phyloP scores from a whole-genome alignment of 2,888 invertebrate genomes.

The Dryadula phaetusa region DNA sequence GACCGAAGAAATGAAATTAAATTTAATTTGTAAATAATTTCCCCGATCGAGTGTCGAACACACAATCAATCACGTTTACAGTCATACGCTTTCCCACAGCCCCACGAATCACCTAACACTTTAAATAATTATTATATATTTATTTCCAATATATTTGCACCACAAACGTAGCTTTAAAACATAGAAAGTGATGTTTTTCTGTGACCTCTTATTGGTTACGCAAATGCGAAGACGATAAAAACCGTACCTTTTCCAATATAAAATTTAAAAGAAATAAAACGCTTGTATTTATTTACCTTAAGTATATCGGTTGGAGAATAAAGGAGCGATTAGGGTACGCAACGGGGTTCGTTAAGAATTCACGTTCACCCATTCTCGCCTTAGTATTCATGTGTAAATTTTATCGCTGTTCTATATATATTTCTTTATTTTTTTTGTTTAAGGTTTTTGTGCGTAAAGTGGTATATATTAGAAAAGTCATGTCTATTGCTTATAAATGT shows the following conservation, averaged over 20 bases:
- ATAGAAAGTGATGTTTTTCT: background rate
- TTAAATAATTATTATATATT: too few relatives aligned
- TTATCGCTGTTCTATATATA: background rate
- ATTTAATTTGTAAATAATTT: too few relatives aligned
- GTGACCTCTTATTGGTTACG: background rate
- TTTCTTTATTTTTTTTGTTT: background rate
- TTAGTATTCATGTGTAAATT: constrained; percentile 17
- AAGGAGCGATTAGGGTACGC: constrained; percentile 51
- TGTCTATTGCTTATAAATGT: too few relatives aligned
- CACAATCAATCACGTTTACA: too few relatives aligned
- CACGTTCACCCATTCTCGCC: constrained; percentile 66
- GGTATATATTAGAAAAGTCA: too few relatives aligned
- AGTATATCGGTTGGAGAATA: constrained; percentile 41
- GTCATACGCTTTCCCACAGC: too few relatives aligned
- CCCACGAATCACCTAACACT: too few relatives aligned
- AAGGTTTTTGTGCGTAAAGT: background rate
- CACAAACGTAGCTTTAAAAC: background rate
- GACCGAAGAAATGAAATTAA: too few relatives aligned
- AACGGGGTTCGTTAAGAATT: constrained; percentile 67
- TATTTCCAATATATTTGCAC: too few relatives aligned
- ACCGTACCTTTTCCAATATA: constrained; percentile 27
- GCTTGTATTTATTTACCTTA: constrained; percentile 35
- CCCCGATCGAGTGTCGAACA: too few relatives aligned
- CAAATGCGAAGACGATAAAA: constrained; percentile 15
- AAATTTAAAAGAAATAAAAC: constrained; percentile 42